These are phyloP conservation scores for Pogonocichla stellata DNA, from an alignment of 2,113 vertebrate species.

Conservation along the genomic window DNA sequence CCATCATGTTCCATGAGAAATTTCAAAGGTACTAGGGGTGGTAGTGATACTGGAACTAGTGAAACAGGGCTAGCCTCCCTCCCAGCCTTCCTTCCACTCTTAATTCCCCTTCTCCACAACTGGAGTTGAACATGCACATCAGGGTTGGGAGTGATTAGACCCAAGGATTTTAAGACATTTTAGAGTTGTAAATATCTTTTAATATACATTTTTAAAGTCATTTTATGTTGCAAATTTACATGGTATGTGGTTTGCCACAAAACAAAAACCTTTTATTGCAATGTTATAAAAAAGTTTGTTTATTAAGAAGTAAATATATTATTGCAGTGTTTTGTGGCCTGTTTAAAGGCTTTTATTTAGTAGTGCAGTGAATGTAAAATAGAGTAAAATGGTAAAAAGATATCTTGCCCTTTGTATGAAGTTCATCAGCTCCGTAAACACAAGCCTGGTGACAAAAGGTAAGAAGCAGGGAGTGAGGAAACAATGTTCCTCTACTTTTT, in stretches of 20 bases:
- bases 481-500: constrained; percentile 9
- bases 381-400: constrained; percentile 52
- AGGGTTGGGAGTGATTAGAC: constrained; percentile 10
- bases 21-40: constrained; percentile 22
- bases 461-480: constrained; percentile 18
- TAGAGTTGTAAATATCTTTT: constrained; percentile 71
- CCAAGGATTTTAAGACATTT: background rate
- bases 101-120: background rate
- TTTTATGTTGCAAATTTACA: constrained; percentile 68
- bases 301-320: constrained; percentile 76
- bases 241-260: constrained; percentile 62
- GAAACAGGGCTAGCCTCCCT: background rate
- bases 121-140: background rate
- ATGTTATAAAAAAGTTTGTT: constrained; percentile 67
- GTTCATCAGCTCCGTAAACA: constrained; percentile 32
- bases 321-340: constrained; percentile 81
- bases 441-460: constrained; percentile 12
- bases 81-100: background rate
- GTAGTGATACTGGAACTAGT: constrained; percentile 15
- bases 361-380: constrained; percentile 73
- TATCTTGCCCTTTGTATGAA: constrained; percentile 53
- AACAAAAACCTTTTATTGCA: constrained; percentile 71
- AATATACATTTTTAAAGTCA: constrained; percentile 62
- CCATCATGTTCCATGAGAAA: constrained; percentile 37
- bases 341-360: constrained; percentile 77